These are phyloP conservation scores for Calidris pugnax DNA, from an alignment of 2,113 vertebrate species.

Conservation along the genomic window DNA sequence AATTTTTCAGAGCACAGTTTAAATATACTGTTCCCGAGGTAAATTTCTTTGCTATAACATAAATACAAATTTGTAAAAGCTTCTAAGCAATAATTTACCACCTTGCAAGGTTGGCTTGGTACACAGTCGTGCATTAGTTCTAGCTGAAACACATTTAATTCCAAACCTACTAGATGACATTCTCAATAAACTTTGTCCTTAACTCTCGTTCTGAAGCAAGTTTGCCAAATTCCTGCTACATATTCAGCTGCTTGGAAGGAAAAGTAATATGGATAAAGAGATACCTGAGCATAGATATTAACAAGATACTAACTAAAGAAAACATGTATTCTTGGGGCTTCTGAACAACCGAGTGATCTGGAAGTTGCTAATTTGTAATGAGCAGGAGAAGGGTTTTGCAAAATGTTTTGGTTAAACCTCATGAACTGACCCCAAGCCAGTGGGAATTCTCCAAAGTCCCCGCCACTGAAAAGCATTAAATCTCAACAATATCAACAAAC, in stretches of 20 bases:
- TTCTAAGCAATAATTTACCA: slow-evolving; percentile 33
- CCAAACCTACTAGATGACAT: not conserved
- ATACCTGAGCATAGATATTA: not conserved
- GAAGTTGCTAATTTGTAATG: not conserved
- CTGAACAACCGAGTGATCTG: not conserved
- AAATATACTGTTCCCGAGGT: slow-evolving; percentile 27
- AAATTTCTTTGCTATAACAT: slow-evolving; percentile 20
- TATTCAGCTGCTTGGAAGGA: not conserved
- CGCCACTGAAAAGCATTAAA: not conserved
- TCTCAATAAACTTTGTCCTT: slow-evolving; percentile 1
- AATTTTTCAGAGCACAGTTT: slow-evolving; percentile 33
- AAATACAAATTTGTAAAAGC: slow-evolving; percentile 48
- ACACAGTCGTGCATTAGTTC: not conserved
- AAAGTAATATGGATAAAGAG: not conserved
- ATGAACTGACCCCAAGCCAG: not conserved
- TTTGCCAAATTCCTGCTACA: not conserved
- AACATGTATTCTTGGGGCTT: not conserved
- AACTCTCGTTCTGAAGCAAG: not conserved
- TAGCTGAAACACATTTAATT: slow-evolving; percentile 18
- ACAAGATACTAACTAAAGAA: not conserved
- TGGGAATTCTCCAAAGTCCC: not conserved
- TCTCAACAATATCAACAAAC: not conserved
- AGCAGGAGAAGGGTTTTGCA: not conserved
- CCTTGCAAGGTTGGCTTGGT: not conserved
- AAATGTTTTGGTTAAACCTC: not conserved